phyloP scores from a whole-genome alignment of 2,113 vertebrate genomes.

The Lamprotornis superbus region DNA sequence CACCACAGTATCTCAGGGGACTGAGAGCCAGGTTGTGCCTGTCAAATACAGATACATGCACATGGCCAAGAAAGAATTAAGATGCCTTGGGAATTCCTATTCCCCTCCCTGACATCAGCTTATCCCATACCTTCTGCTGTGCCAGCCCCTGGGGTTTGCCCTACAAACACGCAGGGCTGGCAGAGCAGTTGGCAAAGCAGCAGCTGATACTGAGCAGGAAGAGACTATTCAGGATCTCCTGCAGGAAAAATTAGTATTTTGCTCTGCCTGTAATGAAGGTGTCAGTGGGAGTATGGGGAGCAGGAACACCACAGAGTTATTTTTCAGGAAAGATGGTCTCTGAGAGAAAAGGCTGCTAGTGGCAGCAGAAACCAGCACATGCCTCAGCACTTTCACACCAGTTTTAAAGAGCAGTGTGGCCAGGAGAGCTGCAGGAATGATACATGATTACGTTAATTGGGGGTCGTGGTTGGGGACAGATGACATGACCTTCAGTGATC shows the following conservation, averaged over 20 bases:
- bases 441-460: too few species aligned
- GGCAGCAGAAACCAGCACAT: not conserved
- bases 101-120: not conserved
- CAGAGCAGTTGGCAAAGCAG: not conserved
- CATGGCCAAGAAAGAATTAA: not conserved
- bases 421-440: not conserved
- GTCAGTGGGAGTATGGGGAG: not conserved
- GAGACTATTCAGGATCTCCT: not conserved
- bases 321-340: not conserved
- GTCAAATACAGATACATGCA: not conserved
- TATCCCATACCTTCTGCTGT: not conserved
- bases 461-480: too few species aligned
- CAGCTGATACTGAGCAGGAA: not conserved
- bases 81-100: not conserved
- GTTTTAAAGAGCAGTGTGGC: not conserved
- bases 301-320: not conserved
- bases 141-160: not conserved
- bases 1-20: not conserved
- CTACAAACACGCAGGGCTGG: not conserved
- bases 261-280: not conserved
- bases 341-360: not conserved
- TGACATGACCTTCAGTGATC: too few species aligned
- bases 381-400: not conserved
- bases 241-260: not conserved
- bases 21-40: not conserved